These are phyloP conservation scores for Ommatoiulus sabulosus DNA, from an alignment of 2,888 invertebrate species.

Conservation along the genomic window DNA sequence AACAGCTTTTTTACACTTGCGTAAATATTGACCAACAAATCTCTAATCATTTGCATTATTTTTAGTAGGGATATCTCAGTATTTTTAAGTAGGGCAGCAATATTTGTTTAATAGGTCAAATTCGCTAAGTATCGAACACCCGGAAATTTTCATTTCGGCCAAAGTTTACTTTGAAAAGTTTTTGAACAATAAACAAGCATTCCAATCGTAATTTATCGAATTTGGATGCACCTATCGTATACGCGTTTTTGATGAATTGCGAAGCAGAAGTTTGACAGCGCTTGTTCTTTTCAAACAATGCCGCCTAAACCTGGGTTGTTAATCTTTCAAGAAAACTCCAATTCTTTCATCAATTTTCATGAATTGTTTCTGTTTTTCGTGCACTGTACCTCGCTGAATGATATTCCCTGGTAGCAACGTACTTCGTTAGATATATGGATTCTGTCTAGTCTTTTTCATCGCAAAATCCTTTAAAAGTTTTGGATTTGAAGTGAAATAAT, in stretches of 20 bases:
- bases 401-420: slow-evolving; percentile 11
- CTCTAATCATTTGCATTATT: too few species aligned
- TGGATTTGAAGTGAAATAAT: slow-evolving; percentile 28
- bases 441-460: slow-evolving; percentile 40
- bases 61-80: too few species aligned
- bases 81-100: neutral
- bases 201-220: slow-evolving; percentile 23
- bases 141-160: neutral
- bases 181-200: slow-evolving; percentile 10
- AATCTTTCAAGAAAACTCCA: slow-evolving; percentile 38
- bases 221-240: slow-evolving; percentile 29
- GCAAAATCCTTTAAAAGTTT: slow-evolving; percentile 36
- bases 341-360: slow-evolving; percentile 32
- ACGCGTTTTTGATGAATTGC: slow-evolving; percentile 16
- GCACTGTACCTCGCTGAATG: neutral
- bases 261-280: slow-evolving; percentile 13
- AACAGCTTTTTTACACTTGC: too few species aligned
- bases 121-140: neutral
- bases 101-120: neutral
- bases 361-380: slow-evolving; percentile 38
- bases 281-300: slow-evolving; percentile 32
- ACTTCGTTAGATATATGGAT: slow-evolving; percentile 12
- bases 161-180: neutral
- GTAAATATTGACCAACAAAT: too few species aligned
- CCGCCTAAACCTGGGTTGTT: slow-evolving; percentile 5